Base-by-base conservation (phyloP, 1,140 invertebrate genomes). In the Chionoecetes opilio region DNA sequence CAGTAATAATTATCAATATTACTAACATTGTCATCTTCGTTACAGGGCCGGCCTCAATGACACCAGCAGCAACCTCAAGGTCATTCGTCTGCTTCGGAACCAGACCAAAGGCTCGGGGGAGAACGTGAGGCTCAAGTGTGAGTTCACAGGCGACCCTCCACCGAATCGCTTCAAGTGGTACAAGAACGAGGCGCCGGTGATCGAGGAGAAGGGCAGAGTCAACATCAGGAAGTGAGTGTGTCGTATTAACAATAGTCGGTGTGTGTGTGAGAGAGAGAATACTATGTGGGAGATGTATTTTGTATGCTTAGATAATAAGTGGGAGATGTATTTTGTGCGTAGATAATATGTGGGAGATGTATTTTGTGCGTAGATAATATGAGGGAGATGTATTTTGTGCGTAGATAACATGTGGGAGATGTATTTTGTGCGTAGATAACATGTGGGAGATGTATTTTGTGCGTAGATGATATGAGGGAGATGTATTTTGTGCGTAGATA, bases 131-230 rank as follows among this genome's bases (percentile, higher is more conserved):
- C 97, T 98, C 96, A 96, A 97, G 75, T 98, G 98, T 96, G 98
- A 98, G 96, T 98, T 98, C 11, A 97, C 97, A 63, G 97, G 98
- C n/a, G 97, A 97, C 34, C 98, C 98, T 75, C 97, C 97, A 0
- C 97, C 97, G 17, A 97, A 96, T 0, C 97, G 97, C 91, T 97
- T 98, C 95, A 97, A 97, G 31, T 98, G 98, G 98, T 98, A 97
- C 96, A 98, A 98, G 96, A 98, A 98, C 96, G 97, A 98, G 96
- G 97, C 97, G 0, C 98, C 97, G 0, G 96, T 98, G 3, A 96
- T 97, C 38, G 97, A 97, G 82, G 97, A 97, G 92, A 97, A 97
- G 31, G 97, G 97, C 0, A 97, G 98, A 53, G 97, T 98, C 35
- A 97, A 97, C 37, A 97, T 97, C 31, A 97, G 97, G 93, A 97